phyloP scores from a whole-genome alignment of 2,113 vertebrate species.

The Ellobius talpinus region DNA sequence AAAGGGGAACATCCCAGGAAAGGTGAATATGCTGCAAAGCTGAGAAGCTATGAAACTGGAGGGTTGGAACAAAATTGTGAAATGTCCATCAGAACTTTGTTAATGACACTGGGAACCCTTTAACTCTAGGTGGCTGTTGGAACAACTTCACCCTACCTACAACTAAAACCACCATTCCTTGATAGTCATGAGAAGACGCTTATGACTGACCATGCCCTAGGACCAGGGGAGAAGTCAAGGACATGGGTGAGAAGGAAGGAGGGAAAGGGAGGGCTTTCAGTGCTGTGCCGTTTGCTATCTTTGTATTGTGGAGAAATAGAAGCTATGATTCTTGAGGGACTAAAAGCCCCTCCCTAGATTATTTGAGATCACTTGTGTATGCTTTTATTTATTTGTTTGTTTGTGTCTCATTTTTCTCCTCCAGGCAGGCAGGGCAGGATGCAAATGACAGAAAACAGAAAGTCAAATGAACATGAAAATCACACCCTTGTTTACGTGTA shows the following conservation, averaged over 20 bases:
- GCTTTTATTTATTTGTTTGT: no score
- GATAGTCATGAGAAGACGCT: not conserved
- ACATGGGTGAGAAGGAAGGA: not conserved
- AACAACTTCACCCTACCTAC: not conserved
- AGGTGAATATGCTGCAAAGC: not conserved
- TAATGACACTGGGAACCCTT: not conserved
- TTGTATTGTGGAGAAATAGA: not conserved
- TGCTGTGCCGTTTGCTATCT: not conserved
- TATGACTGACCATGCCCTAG: not conserved
- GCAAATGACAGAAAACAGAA: not conserved
- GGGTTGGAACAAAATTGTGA: not conserved
- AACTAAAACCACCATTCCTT: not conserved
- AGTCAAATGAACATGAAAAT: not conserved
- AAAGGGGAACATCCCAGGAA: slow-evolving; percentile 54
- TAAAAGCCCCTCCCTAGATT: not conserved
- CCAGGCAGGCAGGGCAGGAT: not conserved
- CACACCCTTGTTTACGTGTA: not conserved
- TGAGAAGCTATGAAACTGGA: not conserved
- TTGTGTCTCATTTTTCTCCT: not conserved
- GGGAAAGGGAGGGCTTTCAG: not conserved
- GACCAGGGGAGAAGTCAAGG: not conserved
- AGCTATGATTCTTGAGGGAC: not conserved
- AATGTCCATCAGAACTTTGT: not conserved
- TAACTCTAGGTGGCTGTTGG: not conserved
- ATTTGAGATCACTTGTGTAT: not conserved